These are phyloP conservation scores for Cossypha niveicapilla DNA, from an alignment of 2,797 vertebrate genomes.

Conservation along the genomic window DNA sequence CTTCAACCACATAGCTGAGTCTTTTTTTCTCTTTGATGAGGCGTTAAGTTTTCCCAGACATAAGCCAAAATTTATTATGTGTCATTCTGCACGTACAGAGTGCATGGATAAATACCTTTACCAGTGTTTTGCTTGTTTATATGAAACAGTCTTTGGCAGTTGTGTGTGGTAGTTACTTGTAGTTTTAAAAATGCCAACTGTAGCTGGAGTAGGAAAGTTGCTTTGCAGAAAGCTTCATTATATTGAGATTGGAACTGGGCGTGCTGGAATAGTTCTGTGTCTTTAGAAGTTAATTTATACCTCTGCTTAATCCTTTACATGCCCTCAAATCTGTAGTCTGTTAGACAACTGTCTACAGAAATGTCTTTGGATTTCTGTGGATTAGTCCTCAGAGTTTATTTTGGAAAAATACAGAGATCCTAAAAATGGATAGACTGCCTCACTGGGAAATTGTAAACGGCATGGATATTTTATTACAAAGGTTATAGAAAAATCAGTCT, in stretches of 20 bases:
- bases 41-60: neutral
- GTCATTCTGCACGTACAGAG: neutral
- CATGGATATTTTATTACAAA: neutral
- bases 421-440: neutral
- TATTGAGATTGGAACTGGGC: neutral
- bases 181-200: neutral
- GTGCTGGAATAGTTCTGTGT: neutral
- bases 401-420: neutral
- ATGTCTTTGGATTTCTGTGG: neutral
- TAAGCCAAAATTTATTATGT: neutral
- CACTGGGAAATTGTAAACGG: neutral
- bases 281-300: slow-evolving; percentile 28
- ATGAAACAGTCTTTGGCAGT: neutral
- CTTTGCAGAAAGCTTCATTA: neutral
- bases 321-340: neutral
- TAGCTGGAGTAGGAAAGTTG: neutral
- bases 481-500: neutral
- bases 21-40: neutral
- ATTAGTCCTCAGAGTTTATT: neutral
- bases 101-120: neutral
- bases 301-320: neutral
- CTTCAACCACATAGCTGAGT: neutral
- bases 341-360: neutral
- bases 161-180: neutral
- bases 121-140: neutral